Base-by-base conservation (phyloP, 2,888 invertebrate genomes). In the Calameuta pallipes region DNA sequence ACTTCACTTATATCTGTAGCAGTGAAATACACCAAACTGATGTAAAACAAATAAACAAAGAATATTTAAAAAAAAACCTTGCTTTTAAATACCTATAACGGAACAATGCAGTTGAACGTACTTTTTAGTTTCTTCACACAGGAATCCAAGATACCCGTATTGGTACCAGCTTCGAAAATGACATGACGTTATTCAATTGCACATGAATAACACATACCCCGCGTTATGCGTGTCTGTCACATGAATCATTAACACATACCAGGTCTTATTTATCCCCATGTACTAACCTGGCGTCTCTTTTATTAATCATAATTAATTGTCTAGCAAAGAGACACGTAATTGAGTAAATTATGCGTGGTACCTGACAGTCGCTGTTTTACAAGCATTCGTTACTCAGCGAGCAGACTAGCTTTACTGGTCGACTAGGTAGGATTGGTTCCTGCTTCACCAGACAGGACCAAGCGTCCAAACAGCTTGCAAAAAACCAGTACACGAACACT, bases 251-350 rank as follows among this genome's bases (percentile, higher is more conserved):
- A 31, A 71, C 30, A 71, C 13, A 9, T 71, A 13, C 15, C 71
- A 34, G 71, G 2, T 71, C 71, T 33, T 23, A 34, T 34, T 71
- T 71, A 33, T 71, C 31, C 31, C 71, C 71, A 12, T 34, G 33
- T 12, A 71, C 71, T 6, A 23, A 34, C 71, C 13, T 6, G 80
- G 77, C 80, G 75, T 78, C 74, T 74, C 33, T 73, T 74, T 83
- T 82, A 83, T 87, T 87, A 86, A 87, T 85, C 83, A 82, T 86
- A 84, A 88, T 88, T 87, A 86, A 87, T 86, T 83, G 82, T 81
- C 82, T 78, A 79, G 68, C 80, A 74, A 80, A 30, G 74, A 76
- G 78, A 79, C 81, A 78, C 82, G 84, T 83, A 85, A 84, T 84
- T 83, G 84, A 82, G 82, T 83, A 85, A 82, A 75, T 78, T 81